phyloP scores from a whole-genome alignment of 2,113 vertebrate species.

The Naja naja region DNA sequence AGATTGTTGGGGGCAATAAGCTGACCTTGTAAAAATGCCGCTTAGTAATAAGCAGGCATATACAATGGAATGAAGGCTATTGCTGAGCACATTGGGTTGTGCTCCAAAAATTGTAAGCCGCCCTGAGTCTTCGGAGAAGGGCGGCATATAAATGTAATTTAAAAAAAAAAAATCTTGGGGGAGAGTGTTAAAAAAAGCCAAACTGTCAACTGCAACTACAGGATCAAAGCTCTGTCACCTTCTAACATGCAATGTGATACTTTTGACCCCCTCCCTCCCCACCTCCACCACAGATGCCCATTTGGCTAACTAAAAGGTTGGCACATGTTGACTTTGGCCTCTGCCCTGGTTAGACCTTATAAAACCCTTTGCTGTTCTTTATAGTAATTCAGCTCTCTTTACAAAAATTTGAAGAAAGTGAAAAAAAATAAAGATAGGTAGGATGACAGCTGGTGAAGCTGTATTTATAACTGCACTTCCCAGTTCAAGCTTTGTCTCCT shows the following conservation, averaged over 20 bases:
- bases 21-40: too few relatives aligned
- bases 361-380: conserved; percentile 38
- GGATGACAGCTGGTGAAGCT: not conserved
- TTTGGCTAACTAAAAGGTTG: conserved; percentile 35
- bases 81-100: too few relatives aligned
- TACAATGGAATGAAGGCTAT: too few relatives aligned
- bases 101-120: too few relatives aligned
- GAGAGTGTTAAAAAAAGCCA: not conserved
- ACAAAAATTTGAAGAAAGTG: not conserved
- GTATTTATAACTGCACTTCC: not conserved
- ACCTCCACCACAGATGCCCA: not conserved
- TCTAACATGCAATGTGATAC: not conserved
- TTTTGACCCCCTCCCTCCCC: not conserved
- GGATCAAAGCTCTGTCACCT: not conserved
- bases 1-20: too few relatives aligned
- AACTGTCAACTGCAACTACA: not conserved
- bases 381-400: conserved; percentile 1
- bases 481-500: not conserved
- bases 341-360: conserved; percentile 16
- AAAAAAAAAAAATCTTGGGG: too few relatives aligned
- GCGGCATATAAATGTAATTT: too few relatives aligned
- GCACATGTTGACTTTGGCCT: conserved; percentile 46
- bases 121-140: too few relatives aligned
- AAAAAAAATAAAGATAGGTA: not conserved
- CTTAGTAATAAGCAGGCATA: too few relatives aligned